Evolutionary conservation across 2,888 invertebrate species (phyloP), one percentile per base, ranked within the genome.

Genomic region (Fragum whitleyi): DNA sequence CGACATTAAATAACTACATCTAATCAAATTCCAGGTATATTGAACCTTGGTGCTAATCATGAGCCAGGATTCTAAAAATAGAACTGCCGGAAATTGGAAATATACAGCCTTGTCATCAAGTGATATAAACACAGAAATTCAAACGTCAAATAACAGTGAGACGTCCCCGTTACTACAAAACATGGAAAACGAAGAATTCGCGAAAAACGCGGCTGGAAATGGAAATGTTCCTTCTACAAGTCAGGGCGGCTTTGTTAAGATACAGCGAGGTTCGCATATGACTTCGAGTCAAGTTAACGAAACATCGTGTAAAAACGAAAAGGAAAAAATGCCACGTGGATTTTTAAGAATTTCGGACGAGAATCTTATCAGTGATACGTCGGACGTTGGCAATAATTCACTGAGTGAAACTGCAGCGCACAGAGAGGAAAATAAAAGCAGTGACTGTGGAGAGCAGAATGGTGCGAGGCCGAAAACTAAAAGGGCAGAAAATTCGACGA

Each of bases 131-230:
- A 6, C 23, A 21, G 59, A 59, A 5, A 59, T 29, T 26, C 28
- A 21, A 16, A 29, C 28, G 62, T 28, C 29, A 51, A 53, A 53
- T 29, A 68, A 28, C 51, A 21, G 53, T 29, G 73, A 73, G 47
- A 28, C 28, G 14, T 32, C 62, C 16, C 32, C 73, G 6, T 47
- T 73, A 21, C 36, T 73, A 42, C 47, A 62, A 9, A 73, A 65
- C 21, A 73, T 73, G 73, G 73, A 73, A 32, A 73, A 51, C 21
- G 39, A 39, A 23, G 21, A 26, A 14, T 9, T 67, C 23, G 42
- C 23, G 36, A 36, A 9, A 9, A 36, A 9, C 32, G 32, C 32
- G 32, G 9, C 32, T 6, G 32, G 32, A 6, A 36, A 28, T 5
- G 26, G n/a, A 23, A 2, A 21, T 23, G 26, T 21, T 23, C 14